Evolutionary conservation across 2,888 invertebrate species (phyloP).

Genomic region (Slavum lentiscoides): DNA sequence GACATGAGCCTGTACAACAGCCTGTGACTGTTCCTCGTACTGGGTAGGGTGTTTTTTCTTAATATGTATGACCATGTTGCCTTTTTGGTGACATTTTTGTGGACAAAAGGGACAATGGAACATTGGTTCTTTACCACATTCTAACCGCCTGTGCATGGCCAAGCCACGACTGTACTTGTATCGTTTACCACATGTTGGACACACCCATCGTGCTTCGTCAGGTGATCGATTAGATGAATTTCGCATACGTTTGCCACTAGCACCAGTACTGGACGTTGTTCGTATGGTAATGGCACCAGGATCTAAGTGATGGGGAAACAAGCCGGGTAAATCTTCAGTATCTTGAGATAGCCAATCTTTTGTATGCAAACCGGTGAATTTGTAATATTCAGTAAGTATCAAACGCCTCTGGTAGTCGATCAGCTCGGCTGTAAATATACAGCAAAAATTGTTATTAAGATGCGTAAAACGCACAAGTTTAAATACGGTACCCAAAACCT

Average conservation of each 20-base stretch:
- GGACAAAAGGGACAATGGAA: slow-evolving; percentile 64
- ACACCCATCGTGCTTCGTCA: slow-evolving; percentile 55
- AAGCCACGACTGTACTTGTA: slow-evolving; percentile 56
- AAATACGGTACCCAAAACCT: slow-evolving; percentile 48
- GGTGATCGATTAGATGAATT: slow-evolving; percentile 55
- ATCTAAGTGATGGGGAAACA: slow-evolving; percentile 55
- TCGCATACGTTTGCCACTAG: slow-evolving; percentile 40
- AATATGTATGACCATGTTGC: slow-evolving; percentile 56
- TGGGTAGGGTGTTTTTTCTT: slow-evolving; percentile 56
- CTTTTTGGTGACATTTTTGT: slow-evolving; percentile 56
- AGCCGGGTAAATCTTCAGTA: slow-evolving; percentile 54
- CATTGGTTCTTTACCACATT: slow-evolving; percentile 61
- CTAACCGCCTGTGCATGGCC: slow-evolving; percentile 59
- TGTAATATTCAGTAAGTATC: slow-evolving; percentile 54
- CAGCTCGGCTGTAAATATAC: slow-evolving; percentile 45
- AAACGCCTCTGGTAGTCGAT: slow-evolving; percentile 55
- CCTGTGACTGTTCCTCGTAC: slow-evolving; percentile 50
- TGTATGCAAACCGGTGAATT: slow-evolving; percentile 54
- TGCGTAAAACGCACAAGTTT: not conserved
- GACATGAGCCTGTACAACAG: slow-evolving; percentile 45
- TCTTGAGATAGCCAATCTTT: slow-evolving; percentile 55
- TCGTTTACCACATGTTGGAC: slow-evolving; percentile 56
- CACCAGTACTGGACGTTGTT: slow-evolving; percentile 39
- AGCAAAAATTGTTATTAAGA: slow-evolving; percentile 19
- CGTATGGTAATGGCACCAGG: slow-evolving; percentile 53